phyloP scores from a whole-genome alignment of 2,888 invertebrate species.

The Frankliniella fusca region DNA sequence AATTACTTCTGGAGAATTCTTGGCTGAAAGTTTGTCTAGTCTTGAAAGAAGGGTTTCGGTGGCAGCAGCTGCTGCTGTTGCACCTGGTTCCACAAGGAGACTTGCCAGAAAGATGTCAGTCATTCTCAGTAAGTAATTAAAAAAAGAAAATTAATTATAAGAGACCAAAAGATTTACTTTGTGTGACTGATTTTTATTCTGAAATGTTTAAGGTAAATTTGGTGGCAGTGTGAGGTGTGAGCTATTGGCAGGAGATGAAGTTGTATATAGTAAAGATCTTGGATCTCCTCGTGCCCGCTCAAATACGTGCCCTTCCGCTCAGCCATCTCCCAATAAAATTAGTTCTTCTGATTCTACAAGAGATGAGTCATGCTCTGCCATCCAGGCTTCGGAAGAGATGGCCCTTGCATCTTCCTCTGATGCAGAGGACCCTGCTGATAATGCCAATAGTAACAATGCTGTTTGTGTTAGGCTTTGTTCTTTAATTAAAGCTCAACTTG shows the following conservation, averaged over 20 bases:
- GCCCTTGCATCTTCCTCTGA: not conserved
- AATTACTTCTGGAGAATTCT: constrained; percentile 36
- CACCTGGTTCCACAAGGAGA: not conserved
- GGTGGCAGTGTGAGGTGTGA: not conserved
- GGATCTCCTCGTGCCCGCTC: not conserved
- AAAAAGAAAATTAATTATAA: too few relatives aligned
- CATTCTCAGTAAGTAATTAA: not conserved
- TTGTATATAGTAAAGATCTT: not conserved
- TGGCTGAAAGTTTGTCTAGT: constrained; percentile 38
- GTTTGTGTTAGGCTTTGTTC: constrained; percentile 73
- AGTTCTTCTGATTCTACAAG: not conserved
- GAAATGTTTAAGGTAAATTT: not conserved
- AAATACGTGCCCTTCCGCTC: not conserved
- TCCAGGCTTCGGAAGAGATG: not conserved
- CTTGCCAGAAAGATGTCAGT: not conserved
- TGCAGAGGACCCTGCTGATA: not conserved
- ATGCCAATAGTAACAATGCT: constrained; percentile 30
- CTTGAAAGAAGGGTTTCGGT: constrained; percentile 38
- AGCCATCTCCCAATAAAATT: not conserved
- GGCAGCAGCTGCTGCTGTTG: constrained; percentile 30
- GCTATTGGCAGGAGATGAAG: not conserved
- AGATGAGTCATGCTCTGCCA: not conserved
- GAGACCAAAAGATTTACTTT: not conserved
- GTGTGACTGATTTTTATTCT: not conserved
- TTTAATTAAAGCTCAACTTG: constrained; percentile 71